Percentiles rank a stretch among this genome's conserved stretches.
These are phyloP conservation scores for Motacilla tschutschensis DNA, from an alignment of 2,113 vertebrate species.

Conservation along the genomic window DNA sequence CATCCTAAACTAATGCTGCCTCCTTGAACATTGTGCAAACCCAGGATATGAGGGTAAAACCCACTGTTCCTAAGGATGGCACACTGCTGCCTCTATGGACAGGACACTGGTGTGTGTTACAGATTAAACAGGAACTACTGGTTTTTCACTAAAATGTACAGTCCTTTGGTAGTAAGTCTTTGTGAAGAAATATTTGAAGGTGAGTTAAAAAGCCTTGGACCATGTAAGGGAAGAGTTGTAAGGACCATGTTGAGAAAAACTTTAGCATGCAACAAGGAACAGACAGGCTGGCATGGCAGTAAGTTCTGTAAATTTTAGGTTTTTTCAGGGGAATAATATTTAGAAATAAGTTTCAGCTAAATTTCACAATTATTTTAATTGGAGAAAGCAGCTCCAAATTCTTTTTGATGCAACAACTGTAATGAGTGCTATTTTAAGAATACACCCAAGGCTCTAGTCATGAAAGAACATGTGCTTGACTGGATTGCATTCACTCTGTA, in stretches of 20 bases:
- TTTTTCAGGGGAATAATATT: not conserved
- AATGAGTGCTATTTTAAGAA: slow-evolving; percentile 27
- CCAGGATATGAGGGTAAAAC: not conserved
- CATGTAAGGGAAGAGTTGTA: not conserved
- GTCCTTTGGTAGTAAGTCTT: not conserved
- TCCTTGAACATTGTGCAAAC: not conserved
- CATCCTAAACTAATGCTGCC: not conserved
- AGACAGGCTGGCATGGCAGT: not conserved
- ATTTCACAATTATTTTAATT: slow-evolving; percentile 13
- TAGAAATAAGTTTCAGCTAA: not conserved
- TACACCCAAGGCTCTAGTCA: not conserved
- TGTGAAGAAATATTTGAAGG: not conserved
- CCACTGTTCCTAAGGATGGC: not conserved
- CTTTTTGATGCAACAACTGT: not conserved
- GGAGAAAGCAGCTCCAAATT: not conserved
- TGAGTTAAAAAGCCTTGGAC: not conserved
- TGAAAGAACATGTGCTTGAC: slow-evolving; percentile 12
- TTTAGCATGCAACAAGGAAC: accelerated
- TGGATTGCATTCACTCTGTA: not conserved
- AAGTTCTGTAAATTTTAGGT: not conserved
- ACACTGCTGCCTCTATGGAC: not conserved
- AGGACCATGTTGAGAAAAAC: not conserved
- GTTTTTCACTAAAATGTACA: not conserved
- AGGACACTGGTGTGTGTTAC: not conserved
- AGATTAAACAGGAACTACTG: not conserved